phyloP scores from a whole-genome alignment of 2,888 invertebrate genomes.

The Rhopalosiphum nymphaeae region DNA sequence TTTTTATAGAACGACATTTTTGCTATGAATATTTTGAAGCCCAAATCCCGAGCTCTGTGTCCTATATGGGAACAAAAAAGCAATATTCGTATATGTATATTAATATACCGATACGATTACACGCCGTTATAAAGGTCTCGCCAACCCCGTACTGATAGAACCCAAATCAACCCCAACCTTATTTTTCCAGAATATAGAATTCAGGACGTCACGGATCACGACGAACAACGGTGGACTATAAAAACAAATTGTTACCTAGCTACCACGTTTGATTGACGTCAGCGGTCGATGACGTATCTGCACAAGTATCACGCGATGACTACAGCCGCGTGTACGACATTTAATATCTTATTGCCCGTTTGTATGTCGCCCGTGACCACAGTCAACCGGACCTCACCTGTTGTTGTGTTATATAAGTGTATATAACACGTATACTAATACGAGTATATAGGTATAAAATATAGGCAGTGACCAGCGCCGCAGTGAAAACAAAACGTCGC shows the following conservation, averaged over 20 bases:
- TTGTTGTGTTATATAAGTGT: conserved; percentile 6
- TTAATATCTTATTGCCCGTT: conserved; percentile 42
- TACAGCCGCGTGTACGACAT: conserved; percentile 40
- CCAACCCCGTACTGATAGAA: neutral
- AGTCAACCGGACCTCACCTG: conserved; percentile 48
- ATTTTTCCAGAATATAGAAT: neutral
- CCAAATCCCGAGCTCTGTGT: neutral
- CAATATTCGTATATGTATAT: neutral
- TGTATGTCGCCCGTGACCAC: conserved; percentile 50
- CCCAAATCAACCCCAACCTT: neutral
- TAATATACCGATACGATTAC: neutral
- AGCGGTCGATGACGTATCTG: neutral
- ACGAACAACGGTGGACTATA: neutral
- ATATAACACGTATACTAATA: neutral
- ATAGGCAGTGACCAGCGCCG: neutral
- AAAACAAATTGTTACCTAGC: neutral
- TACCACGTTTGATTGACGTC: conserved; percentile 39
- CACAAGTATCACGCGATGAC: neutral
- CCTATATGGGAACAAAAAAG: neutral
- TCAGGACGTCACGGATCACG: neutral
- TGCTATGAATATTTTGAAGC: neutral
- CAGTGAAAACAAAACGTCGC: conserved; percentile 34
- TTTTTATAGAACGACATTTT: neutral
- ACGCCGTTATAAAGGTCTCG: neutral
- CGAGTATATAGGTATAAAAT: neutral